A percentile compares a stretch with the other conserved stretches of the same genome.
These are phyloP conservation scores for Channa maculata DNA, from an alignment of 2,113 vertebrate genomes.

Conservation along the genomic window DNA sequence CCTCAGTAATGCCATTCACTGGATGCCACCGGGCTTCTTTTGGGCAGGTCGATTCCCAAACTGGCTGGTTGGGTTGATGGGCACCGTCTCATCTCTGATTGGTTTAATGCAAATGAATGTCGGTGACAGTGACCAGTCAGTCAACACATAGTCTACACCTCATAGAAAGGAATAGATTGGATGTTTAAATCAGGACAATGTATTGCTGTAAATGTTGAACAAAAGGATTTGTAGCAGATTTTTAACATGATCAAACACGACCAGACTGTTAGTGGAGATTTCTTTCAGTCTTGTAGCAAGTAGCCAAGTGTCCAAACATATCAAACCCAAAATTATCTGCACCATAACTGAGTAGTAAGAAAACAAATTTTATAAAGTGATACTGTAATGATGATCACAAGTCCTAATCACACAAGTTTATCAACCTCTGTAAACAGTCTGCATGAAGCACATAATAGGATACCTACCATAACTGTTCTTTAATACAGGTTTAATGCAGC, in stretches of 20 bases:
- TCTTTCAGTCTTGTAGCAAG: neutral
- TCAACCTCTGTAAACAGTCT: too few relatives aligned
- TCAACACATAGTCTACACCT: constrained; percentile 2
- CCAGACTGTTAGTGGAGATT: neutral
- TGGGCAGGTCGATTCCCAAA: constrained; percentile 91
- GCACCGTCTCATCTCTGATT: constrained; percentile 90
- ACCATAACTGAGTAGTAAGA: neutral
- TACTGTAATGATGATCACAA: too few relatives aligned
- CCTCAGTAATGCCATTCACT: constrained; percentile 91
- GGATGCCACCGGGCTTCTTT: constrained; percentile 92
- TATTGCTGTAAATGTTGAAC: neutral
- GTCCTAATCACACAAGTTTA: too few relatives aligned
- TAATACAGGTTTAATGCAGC: too few relatives aligned
- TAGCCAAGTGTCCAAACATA: neutral
- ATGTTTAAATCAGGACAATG: neutral
- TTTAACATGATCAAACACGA: neutral
- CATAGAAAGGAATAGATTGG: constrained; percentile 3
- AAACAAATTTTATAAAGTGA: neutral
- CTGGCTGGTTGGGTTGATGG: constrained; percentile 95
- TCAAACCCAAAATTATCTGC: neutral
- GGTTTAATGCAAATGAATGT: constrained; percentile 84
- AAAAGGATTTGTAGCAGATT: neutral
- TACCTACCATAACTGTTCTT: too few relatives aligned
- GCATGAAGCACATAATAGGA: too few relatives aligned
- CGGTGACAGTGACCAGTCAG: constrained; percentile 28